Conservation (phyloP, 2,797 vertebrate genomes). For the Perodicticus potto region DNA sequence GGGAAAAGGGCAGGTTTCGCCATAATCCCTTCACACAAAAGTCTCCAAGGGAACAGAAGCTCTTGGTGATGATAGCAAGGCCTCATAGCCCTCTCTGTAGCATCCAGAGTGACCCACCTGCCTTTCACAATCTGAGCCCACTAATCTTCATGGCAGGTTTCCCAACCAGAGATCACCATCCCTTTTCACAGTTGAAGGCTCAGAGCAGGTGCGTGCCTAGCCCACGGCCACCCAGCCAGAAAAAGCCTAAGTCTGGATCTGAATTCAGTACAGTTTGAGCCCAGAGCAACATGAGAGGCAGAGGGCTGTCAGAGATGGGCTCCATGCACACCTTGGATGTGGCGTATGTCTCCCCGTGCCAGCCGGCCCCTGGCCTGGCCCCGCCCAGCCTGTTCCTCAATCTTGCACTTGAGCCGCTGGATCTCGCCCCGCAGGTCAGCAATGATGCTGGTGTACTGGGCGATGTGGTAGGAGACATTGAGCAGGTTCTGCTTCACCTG, state of each 20-base stretch:
- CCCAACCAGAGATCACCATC: not conserved
- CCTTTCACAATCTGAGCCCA: not conserved
- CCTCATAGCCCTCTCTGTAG: not conserved
- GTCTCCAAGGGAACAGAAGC: fast-evolving
- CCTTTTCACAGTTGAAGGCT: not conserved
- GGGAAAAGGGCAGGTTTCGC: too few species aligned
- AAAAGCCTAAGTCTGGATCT: not conserved
- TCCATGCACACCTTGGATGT: constrained; percentile 89
- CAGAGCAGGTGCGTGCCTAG: not conserved
- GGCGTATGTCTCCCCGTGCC: constrained; percentile 89
- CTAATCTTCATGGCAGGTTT: not conserved
- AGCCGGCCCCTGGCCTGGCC: constrained; percentile 80
- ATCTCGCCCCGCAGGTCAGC: constrained; percentile 93
- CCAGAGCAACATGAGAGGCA: not conserved
- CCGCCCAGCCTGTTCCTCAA: constrained; percentile 88
- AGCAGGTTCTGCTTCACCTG: constrained; percentile 95
- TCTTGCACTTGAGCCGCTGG: constrained; percentile 92
- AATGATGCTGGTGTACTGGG: constrained; percentile 94
- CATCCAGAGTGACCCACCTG: fast-evolving
- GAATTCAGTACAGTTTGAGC: not conserved
- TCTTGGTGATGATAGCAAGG: fast-evolving
- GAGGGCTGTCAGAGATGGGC: not conserved
- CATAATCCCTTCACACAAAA: too few species aligned
- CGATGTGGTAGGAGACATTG: constrained; percentile 93
- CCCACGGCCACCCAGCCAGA: not conserved